Conservation (phyloP, 2,888 invertebrate species). For the Megaustenia siamemsis region DNA sequence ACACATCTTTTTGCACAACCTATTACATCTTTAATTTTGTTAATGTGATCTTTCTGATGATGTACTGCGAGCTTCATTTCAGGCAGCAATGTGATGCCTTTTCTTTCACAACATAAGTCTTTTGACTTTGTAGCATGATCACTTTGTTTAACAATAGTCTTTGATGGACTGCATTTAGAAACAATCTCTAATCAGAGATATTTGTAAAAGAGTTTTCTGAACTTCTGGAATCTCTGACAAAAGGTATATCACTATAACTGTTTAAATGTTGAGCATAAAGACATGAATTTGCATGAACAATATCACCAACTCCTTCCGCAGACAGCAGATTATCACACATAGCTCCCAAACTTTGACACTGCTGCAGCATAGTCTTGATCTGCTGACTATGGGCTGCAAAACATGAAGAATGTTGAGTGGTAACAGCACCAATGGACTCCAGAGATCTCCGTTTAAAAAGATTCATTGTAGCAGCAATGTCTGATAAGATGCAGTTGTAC, state of each 20-base stretch:
- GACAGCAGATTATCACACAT: slow-evolving; percentile 31
- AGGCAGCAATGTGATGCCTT: neutral
- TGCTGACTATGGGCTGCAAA: slow-evolving; percentile 14
- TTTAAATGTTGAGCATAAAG: neutral
- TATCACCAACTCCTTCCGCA: neutral
- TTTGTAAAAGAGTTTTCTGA: neutral
- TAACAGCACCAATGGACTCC: neutral
- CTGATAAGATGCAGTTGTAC: slow-evolving; percentile 48
- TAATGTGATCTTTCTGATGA: neutral
- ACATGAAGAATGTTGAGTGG: slow-evolving; percentile 11
- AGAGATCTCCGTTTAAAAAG: slow-evolving; percentile 21
- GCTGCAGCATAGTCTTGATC: slow-evolving; percentile 22
- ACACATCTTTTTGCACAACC: neutral
- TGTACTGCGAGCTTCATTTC: slow-evolving; percentile 2
- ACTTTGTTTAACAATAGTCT: neutral
- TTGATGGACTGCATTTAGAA: neutral
- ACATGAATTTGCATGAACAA: neutral
- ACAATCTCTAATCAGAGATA: neutral
- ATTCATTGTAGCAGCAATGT: slow-evolving; percentile 32
- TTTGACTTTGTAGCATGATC: neutral
- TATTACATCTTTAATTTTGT: neutral
- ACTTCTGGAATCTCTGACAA: neutral
- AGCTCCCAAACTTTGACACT: slow-evolving; percentile 32
- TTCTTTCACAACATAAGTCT: neutral
- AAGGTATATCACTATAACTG: neutral